Conservation (phyloP, 2,113 vertebrate genomes). For the human (Homo sapiens) region DNA sequence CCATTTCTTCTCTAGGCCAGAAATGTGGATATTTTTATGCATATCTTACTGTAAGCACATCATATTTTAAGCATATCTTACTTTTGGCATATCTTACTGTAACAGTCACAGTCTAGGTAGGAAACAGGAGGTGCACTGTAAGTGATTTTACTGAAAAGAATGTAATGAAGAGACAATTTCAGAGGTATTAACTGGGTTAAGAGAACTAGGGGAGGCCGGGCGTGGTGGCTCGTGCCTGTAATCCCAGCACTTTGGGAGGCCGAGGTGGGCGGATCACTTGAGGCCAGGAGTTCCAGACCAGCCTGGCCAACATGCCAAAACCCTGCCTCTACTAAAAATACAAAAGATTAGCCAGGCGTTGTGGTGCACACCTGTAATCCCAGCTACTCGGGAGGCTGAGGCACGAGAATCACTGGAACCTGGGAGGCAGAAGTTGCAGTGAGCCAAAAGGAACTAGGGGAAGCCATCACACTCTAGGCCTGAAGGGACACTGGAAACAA, state of each 20-base stretch:
- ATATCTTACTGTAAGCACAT: neutral
- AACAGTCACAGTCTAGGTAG: conserved; percentile 14
- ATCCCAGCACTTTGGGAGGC: no score
- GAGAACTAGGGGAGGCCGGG: neutral
- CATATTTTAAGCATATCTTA: neutral
- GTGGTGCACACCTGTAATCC: no score
- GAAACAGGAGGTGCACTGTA: neutral
- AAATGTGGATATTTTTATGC: neutral
- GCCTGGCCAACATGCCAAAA: no score
- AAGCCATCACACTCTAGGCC: neutral
- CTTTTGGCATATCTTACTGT: neutral
- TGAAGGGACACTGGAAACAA: neutral
- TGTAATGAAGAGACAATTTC: neutral
- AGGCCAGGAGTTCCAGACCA: no score
- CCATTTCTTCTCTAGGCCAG: neutral
- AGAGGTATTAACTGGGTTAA: neutral
- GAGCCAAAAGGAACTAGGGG: no score
- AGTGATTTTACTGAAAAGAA: conserved; percentile 30
- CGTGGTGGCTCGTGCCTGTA: accelerated
- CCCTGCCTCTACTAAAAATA: no score
- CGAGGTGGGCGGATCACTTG: no score
- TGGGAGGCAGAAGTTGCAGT: no score
- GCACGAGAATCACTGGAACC: no score
- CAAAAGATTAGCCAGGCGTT: no score
- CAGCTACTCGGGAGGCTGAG: no score